Evolutionary conservation across 2,797 vertebrate genomes (phyloP).

Genomic region (Carcharodon carcharias): DNA sequence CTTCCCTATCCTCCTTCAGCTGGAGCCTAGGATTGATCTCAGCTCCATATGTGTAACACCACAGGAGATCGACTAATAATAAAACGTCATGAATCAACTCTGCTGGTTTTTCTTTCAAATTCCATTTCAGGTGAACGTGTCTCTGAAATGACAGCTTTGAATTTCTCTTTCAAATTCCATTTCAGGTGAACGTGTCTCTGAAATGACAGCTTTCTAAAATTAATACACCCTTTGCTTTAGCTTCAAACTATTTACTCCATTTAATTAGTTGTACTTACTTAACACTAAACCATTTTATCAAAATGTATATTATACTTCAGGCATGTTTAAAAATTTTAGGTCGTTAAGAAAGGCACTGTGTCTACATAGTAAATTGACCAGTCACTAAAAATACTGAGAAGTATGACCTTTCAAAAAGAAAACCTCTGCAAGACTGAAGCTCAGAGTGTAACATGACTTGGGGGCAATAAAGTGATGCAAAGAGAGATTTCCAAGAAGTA

Average conservation of each 20-base stretch:
- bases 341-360: constrained; percentile 14
- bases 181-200: neutral
- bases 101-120: neutral
- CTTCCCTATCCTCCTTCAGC: neutral
- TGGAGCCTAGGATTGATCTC: neutral
- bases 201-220: neutral
- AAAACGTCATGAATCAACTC: neutral
- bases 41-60: neutral
- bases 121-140: neutral
- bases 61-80: neutral
- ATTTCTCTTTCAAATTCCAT: constrained; percentile 13
- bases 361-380: constrained; percentile 1
- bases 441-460: too few relatives aligned
- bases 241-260: constrained; percentile 17
- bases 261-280: neutral
- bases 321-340: neutral
- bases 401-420: neutral
- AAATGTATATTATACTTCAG: neutral
- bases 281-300: neutral
- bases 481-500: neutral
- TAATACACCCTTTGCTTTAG: neutral
- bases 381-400: neutral
- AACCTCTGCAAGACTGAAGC: neutral
- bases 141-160: neutral
- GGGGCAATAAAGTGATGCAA: neutral